Base-by-base conservation (phyloP, 2,888 invertebrate species). In the Priapulus caudatus region DNA sequence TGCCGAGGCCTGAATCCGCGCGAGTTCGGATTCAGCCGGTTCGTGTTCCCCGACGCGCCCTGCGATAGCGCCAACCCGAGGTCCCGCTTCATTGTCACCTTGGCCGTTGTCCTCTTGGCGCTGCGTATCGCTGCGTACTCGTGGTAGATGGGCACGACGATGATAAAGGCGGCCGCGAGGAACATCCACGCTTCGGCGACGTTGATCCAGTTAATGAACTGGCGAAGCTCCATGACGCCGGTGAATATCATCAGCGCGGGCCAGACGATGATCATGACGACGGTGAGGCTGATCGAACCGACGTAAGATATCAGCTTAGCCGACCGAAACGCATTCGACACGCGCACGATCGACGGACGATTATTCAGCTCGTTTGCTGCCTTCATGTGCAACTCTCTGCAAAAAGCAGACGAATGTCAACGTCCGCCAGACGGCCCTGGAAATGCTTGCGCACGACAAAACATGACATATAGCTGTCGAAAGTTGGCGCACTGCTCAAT, bases 261-360 rank as follows among this genome's bases (percentile, higher is more conserved):
- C 67, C 67, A 68, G 5, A 69, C 2, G 21, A 68, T 21, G 15
- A 68, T 52, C 18, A 68, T 50, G 4, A 64, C n/a, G 2, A 63
- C 0, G 3, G 64, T 59, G 3, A 65, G 47, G 1, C 50, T 22
- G 5, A 60, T 18, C 4, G 66, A 61, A 2, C 64, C 61, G 15
- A 59, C 52, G 47, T 63, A 51, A 2, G 67, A 64, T 18, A 64
- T 24, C 3, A 56, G 46, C 45, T 60, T 62, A 3, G 65, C 62
- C 3, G 56, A 47, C 23, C 56, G 56, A 53, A 67, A 67, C 4
- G 63, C 59, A 15, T 52, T 52, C 45, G 58, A 58, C 1, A 67
- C 65, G 1, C 64, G 66, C 5, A 56, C 58, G 43, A 67, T 57
- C 0, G 64, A 56, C 1, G 69, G 67, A 15, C 68, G 58, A 52